Evolutionary conservation across 2,888 invertebrate species (phyloP), one percentile per base, ranked within the genome.

Genomic region (Heterodera filipjevi): DNA sequence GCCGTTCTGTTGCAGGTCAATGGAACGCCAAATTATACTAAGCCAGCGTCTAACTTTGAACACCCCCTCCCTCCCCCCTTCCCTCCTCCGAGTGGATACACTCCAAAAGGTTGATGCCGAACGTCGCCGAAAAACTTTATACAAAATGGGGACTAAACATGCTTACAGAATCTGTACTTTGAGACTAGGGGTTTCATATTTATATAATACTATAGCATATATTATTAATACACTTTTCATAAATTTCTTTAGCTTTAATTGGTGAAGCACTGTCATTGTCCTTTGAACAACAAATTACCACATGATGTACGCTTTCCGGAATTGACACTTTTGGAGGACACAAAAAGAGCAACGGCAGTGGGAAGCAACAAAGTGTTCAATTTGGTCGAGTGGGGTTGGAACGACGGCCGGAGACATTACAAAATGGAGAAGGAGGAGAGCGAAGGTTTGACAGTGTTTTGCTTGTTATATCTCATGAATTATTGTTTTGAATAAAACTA

Each of bases 241-340:
- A n/a, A n/a, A n/a, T 39, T 59, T 22, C n/a, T 59, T 59, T 8
- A 59, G 59, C 59, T n/a, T n/a, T 27, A 2, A 59, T 59, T 59
- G 59, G 59, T 22, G 59, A 59, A 59, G 59, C 59, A 27, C 12
- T 59, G n/a, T 59, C 59, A 59, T 27, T 59, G 59, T 59, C 59
- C 6, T 5, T 27, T 19, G 59, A 59, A 59, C 59, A 59, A 27
- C 59, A 59, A n/a, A 59, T 8, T n/a, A 59, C 59, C 59, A 59
- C 59, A 59, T 59, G 27, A 59, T 27, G 59, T 59, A 59, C 59
- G 59, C 27, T 27, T 27, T 59, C 59, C 59, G 59, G 59, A 59
- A 2, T n/a, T 59, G 59, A 3, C 59, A 6, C 5, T 59, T 59
- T n/a, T 59, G n/a, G 59, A 59, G 27, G n/a, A 59, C n/a, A n/a